Conservation (phyloP, 2,888 invertebrate genomes). For the Pandemis cinnamomeana region DNA sequence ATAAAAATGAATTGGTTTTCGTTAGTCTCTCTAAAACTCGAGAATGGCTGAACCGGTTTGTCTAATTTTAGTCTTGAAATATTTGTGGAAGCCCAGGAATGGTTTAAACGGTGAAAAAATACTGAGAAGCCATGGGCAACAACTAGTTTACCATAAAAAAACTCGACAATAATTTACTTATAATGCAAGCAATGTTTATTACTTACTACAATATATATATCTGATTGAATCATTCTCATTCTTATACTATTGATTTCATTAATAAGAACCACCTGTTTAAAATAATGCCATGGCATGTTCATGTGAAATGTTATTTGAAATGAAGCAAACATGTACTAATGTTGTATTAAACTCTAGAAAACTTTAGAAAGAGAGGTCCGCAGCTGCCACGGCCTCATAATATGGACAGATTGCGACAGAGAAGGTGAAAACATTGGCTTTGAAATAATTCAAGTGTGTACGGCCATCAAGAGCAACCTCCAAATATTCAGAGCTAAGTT, state of each 20-base stretch:
- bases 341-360: slow-evolving; percentile 72
- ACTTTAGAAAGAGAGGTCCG: slow-evolving; percentile 88
- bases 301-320: too few relatives aligned
- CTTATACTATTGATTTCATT: neutral
- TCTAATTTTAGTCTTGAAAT: too few relatives aligned
- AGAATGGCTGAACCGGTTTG: too few relatives aligned
- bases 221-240: neutral
- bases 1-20: too few relatives aligned
- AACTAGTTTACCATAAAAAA: neutral
- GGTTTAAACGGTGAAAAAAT: too few relatives aligned
- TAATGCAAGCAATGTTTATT: neutral
- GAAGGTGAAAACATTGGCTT: slow-evolving; percentile 99
- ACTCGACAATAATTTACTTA: neutral
- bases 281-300: neutral
- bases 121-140: too few relatives aligned
- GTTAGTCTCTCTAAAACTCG: too few relatives aligned
- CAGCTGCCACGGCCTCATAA: slow-evolving; percentile 90
- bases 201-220: neutral
- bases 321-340: neutral
- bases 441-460: slow-evolving; percentile 97
- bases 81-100: too few relatives aligned
- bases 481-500: slow-evolving; percentile 93
- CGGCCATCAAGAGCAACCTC: slow-evolving; percentile 89
- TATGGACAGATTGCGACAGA: slow-evolving; percentile 99
- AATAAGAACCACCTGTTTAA: neutral